Base-by-base conservation (phyloP, 37 sponge, comb jelly and placozoan species). In the Dysidea cf. avara region DNA sequence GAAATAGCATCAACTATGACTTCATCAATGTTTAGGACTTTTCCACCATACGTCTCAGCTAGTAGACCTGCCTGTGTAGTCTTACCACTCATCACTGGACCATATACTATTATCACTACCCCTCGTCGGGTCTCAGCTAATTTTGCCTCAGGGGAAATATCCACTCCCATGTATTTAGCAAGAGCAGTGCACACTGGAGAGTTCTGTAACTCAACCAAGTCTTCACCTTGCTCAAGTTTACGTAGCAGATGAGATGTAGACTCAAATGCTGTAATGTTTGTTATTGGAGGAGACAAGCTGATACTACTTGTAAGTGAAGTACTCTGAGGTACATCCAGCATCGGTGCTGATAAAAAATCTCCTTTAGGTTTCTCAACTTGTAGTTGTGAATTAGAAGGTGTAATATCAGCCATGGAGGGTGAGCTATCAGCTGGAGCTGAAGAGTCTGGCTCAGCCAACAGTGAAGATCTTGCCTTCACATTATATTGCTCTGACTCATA, bases 131-230 rank as follows among this genome's bases (percentile, higher is more conserved):
- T 68, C 61, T 87, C 76, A 3, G 92, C 86, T 38, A 63, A 34
- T 38, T 63, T 49, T 2, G 83, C 99, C 50, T 88, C 89, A 28
- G 86, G 83, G 21, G 93, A 84, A 24, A 89, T 49, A 53, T 96
- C 96, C 24, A 94, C 75, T 31, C 99, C 99, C 46, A 97, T 62
- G 77, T 97, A 81, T 21, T 87, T 69, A 30, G 99, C 96, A 57
- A 97, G 82, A 46, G 96, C 89, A n/a, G 86, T 83, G 32, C 69
- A 70, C 3, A 92, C 87, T 31, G 96, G 90, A 1, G 91, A 78
- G 24, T 71, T 28, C 48, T 93, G 85, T n/a, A 79, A 53, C 24
- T 77, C 82, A 3, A 69, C 89, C 26, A 92, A 62, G 9, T 78
- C 65, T 9, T 43, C 46, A 9, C 46, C 46, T 43, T 43, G 46